Evolutionary conservation across 2,113 vertebrate genomes (phyloP).

Genomic region (Tamias sibiricus): DNA sequence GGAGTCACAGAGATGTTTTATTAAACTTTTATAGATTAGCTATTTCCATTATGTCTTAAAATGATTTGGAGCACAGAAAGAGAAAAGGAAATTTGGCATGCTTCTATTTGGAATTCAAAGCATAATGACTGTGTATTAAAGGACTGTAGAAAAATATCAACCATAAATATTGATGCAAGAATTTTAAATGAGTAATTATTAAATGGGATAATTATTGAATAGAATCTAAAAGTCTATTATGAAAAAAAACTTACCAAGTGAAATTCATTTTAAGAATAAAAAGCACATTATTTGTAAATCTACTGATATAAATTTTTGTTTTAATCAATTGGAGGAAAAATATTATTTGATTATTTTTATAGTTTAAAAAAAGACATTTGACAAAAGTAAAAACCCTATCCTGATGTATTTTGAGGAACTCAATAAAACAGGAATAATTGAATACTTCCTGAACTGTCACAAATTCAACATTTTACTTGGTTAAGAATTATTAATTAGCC

Average conservation of each 20-base stretch:
- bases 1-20: neutral
- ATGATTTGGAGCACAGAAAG: neutral
- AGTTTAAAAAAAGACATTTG: neutral
- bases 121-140: neutral
- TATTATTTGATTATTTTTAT: neutral
- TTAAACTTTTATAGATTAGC: neutral
- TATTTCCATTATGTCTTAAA: neutral
- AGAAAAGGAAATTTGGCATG: neutral
- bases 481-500: neutral
- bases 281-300: neutral
- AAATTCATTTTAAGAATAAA: neutral
- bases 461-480: neutral
- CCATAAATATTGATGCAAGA: neutral
- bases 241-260: neutral
- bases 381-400: neutral
- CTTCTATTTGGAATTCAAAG: neutral
- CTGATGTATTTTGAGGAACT: neutral
- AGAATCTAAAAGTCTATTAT: neutral
- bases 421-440: neutral
- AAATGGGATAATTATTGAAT: neutral
- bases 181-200: neutral
- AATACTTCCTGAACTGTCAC: neutral
- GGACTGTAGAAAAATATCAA: neutral
- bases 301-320: neutral
- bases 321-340: neutral